A percentile compares a stretch with the other conserved stretches of the same genome.
Evolutionary conservation across 2,113 vertebrate species (phyloP).

Genomic region (Lepidothrix coronata): DNA sequence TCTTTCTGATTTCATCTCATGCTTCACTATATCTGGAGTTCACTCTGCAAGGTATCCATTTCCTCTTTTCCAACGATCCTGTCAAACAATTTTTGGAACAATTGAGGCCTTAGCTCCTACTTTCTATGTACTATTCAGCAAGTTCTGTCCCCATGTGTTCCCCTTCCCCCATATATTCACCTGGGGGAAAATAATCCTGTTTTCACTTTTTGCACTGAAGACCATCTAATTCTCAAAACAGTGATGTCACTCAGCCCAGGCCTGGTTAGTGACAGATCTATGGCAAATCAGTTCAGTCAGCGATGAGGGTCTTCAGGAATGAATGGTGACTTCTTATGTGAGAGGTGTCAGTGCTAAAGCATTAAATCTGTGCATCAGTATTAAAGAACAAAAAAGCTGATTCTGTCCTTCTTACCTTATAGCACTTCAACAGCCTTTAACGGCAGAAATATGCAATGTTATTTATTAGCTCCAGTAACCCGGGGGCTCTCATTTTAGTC

Average conservation of each 20-base stretch:
- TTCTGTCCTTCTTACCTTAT: constrained; percentile 3
- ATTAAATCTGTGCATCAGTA: not conserved
- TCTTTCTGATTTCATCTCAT: not conserved
- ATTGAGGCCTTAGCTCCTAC: not conserved
- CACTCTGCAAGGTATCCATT: not conserved
- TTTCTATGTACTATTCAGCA: not conserved
- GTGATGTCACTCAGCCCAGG: not conserved
- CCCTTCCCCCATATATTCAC: accelerated
- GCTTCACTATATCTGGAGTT: not conserved
- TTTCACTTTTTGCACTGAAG: not conserved
- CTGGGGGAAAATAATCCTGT: too few relatives aligned
- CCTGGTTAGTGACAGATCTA: not conserved
- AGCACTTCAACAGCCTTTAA: constrained; percentile 15
- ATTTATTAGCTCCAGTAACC: constrained; percentile 61
- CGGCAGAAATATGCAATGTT: constrained; percentile 32
- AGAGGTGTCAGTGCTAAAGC: not conserved
- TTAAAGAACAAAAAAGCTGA: constrained; percentile 11
- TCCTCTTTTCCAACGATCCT: not conserved
- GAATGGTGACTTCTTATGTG: not conserved
- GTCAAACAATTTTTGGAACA: not conserved
- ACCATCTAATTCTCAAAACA: not conserved
- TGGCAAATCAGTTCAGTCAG: not conserved
- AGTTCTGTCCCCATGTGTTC: accelerated
- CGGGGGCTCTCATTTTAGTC: constrained; percentile 50
- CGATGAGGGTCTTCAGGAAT: not conserved